Evolutionary conservation across 2,888 invertebrate species (phyloP).

Genomic region (Lycocerus yunnanus): DNA sequence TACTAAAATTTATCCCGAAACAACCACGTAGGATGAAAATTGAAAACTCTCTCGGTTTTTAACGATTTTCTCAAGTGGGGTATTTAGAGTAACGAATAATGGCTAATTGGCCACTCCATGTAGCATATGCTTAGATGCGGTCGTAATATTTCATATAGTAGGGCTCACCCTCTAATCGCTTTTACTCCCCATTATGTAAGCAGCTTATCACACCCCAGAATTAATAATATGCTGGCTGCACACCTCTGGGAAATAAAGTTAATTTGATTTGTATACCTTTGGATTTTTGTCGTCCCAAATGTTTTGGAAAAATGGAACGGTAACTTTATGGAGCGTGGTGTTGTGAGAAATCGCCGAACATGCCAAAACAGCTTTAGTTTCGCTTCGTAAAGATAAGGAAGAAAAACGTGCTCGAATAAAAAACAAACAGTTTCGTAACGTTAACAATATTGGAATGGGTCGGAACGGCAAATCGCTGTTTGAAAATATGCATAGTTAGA

Average conservation of each 20-base stretch:
- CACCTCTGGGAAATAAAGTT: slow-evolving; percentile 27
- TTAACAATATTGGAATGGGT: slow-evolving; percentile 2
- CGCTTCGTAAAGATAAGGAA: slow-evolving; percentile 12
- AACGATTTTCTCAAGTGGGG: slow-evolving; percentile 42
- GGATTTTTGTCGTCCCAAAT: not conserved
- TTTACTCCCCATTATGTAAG: not conserved
- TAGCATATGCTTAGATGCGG: slow-evolving; percentile 43
- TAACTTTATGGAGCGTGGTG: not conserved
- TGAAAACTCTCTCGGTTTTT: not conserved
- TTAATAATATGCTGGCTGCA: not conserved
- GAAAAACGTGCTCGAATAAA: slow-evolving; percentile 23
- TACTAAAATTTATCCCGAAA: not conserved
- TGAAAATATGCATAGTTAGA: not conserved
- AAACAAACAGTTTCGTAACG: slow-evolving; percentile 21
- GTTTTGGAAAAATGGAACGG: too few relatives aligned
- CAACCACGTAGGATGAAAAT: not conserved
- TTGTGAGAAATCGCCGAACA: not conserved
- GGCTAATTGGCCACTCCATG: slow-evolving; percentile 41
- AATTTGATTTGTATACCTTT: slow-evolving; percentile 1
- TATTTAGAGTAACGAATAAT: slow-evolving; percentile 36
- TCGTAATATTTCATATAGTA: slow-evolving; percentile 38
- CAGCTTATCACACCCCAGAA: slow-evolving; percentile 42
- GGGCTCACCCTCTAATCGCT: slow-evolving; percentile 31
- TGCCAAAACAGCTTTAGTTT: slow-evolving; percentile 17
- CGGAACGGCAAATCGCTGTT: not conserved